Evolutionary conservation across 2,113 vertebrate species (phyloP), one percentile per base, ranked within the genome.

Genomic region (Globicephala melas): DNA sequence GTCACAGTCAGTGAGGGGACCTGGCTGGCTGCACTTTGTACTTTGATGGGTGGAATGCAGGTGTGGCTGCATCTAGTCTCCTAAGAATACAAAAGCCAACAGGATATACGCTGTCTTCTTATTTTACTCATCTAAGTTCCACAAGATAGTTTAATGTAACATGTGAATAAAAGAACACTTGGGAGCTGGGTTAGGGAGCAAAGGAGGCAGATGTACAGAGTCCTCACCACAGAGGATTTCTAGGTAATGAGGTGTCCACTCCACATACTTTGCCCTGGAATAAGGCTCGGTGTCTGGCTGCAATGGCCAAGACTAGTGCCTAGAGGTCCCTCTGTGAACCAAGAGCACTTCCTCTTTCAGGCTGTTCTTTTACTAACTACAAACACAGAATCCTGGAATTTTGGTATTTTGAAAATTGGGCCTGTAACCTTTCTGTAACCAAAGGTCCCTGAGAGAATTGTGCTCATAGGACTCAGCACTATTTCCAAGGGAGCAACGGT

Each of bases 291-390:
- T 31, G 62, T 76, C 53, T 88, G 98, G 96, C 90, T 88, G 58
- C 71, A 44, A 90, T 53, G 28, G 82, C 60, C 85, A 80, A 96
- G 47, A 93, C 70, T 33, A 97, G 65, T 12, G 74, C 76, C 36
- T n/a, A 93, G 60, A 93, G 62, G 47, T 36, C 65, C 77, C 15
- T 20, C 96, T 94, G 71, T 89, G 67, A 67, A 82, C 17, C 7
- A 97, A 8, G 8, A 96, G 23, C 94, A 93, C 92, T 98, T 96
- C 68, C 70, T 53, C 47, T 89, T 79, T 91, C 21, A 25, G 21
- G 36, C 13, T 44, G 6, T 33, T 76, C 4, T 86, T 28, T 50
- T 47, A 84, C 7, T 44, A 96, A 90, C 38, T 60, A 81, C 20
- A 53, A 92, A 83, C 21, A 58, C 0, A 33, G 85, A 67, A 79